Percentiles rank a stretch among this genome's conserved stretches.
phyloP scores from a whole-genome alignment of 1,140 invertebrate species.

The Bombus pyrosoma region DNA sequence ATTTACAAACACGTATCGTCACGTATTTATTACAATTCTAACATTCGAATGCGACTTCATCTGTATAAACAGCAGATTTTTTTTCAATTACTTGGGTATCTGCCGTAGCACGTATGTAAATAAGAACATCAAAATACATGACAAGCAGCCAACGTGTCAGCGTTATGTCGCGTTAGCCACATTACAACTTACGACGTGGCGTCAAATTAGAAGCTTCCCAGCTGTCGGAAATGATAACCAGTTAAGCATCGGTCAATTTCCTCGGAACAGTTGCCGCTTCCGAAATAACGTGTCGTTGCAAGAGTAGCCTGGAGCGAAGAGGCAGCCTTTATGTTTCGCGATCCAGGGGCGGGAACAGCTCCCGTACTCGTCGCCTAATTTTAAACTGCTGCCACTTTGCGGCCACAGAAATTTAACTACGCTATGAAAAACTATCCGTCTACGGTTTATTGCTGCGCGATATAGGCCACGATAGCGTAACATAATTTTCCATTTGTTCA shows the following conservation, averaged over 20 bases:
- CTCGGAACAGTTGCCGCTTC: slow-evolving; percentile 55
- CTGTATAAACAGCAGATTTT: no score
- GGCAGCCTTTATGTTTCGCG: background rate
- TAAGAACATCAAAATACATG: background rate
- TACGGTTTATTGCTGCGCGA: background rate
- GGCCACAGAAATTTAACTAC: background rate
- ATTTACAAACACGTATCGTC: no score
- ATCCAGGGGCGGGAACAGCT: background rate
- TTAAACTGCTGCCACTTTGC: slow-evolving; percentile 40
- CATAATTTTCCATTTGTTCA: no score
- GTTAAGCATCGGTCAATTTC: slow-evolving; percentile 48
- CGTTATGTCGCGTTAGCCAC: background rate
- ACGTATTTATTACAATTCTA: no score
- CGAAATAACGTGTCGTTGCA: slow-evolving; percentile 1
- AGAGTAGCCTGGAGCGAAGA: background rate
- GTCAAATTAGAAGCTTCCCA: background rate
- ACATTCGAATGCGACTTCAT: no score
- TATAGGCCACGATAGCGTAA: background rate
- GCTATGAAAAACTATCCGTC: background rate
- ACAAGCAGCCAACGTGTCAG: background rate
- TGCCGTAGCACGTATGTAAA: no score
- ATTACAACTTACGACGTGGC: background rate
- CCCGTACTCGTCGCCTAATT: slow-evolving; percentile 15
- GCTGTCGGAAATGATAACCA: slow-evolving; percentile 40
- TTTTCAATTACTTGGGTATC: background rate